These are phyloP conservation scores for Atrina japonica DNA, from an alignment of 2,888 invertebrate species.

Conservation along the genomic window DNA sequence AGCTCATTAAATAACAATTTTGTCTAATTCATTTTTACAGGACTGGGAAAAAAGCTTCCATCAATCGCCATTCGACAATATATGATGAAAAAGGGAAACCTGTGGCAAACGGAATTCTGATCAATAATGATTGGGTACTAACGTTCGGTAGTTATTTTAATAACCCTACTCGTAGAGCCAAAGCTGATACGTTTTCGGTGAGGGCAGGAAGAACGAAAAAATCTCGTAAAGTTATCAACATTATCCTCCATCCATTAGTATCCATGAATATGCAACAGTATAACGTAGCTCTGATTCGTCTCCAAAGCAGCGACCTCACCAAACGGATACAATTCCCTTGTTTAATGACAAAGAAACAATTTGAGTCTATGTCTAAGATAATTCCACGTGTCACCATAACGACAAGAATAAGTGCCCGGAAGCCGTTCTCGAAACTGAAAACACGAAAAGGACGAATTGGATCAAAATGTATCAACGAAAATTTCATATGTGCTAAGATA, in stretches of 20 bases:
- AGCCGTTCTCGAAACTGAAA: conserved; percentile 31
- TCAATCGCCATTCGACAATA: conserved; percentile 57
- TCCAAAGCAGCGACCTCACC: conserved; percentile 27
- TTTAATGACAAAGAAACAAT: conserved; percentile 56
- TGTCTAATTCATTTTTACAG: conserved; percentile 38
- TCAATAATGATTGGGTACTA: conserved; percentile 54
- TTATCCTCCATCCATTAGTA: conserved; percentile 36
- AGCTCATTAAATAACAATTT: background rate
- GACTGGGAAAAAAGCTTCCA: conserved; percentile 47
- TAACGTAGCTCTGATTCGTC: conserved; percentile 49
- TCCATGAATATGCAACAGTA: conserved; percentile 40
- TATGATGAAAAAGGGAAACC: conserved; percentile 34
- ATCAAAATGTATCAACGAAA: conserved; percentile 42
- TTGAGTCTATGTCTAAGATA: conserved; percentile 47
- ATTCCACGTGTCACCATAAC: conserved; percentile 32
- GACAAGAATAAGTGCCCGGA: conserved; percentile 27
- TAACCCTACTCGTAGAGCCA: conserved; percentile 19
- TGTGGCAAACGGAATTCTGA: conserved; percentile 49
- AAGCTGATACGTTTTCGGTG: conserved; percentile 39
- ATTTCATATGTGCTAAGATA: conserved; percentile 51
- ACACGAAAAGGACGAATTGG: conserved; percentile 46
- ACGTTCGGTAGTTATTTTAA: conserved; percentile 45
- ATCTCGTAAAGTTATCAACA: conserved; percentile 15
- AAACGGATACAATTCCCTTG: conserved; percentile 42
- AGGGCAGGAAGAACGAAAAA: conserved; percentile 51